Evolutionary conservation across 2,888 invertebrate species (phyloP).

Genomic region (Ferrisia virgata): DNA sequence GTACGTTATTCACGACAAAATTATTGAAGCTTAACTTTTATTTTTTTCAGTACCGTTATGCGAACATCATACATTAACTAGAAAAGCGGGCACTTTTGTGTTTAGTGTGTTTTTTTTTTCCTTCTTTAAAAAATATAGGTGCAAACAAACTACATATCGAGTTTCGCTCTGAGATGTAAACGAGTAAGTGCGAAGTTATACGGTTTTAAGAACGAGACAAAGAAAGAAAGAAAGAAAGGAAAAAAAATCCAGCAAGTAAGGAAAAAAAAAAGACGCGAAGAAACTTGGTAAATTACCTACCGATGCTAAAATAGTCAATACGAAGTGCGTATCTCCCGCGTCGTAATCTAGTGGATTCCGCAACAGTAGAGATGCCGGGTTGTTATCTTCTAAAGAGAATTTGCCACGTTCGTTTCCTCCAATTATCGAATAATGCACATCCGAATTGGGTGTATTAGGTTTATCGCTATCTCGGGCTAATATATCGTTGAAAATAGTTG

Average conservation of each 20-base stretch:
- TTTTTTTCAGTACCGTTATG: slow-evolving; percentile 22
- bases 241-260: not conserved
- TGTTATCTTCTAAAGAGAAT: slow-evolving; percentile 76
- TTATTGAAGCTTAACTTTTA: slow-evolving; percentile 21
- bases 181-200: not conserved
- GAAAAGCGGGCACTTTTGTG: slow-evolving; percentile 10
- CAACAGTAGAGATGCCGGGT: slow-evolving; percentile 71
- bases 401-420: slow-evolving; percentile 70
- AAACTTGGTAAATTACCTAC: slow-evolving; percentile 56
- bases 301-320: slow-evolving; percentile 71
- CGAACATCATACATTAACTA: slow-evolving; percentile 4
- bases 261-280: not conserved
- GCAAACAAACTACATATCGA: not conserved
- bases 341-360: slow-evolving; percentile 76
- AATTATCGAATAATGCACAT: slow-evolving; percentile 74
- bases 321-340: slow-evolving; percentile 72
- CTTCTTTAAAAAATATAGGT: not conserved
- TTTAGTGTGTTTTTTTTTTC: not conserved
- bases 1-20: slow-evolving; percentile 26
- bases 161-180: not conserved
- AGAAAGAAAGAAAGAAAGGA: not conserved
- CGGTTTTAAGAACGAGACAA: not conserved
- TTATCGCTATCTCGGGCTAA: slow-evolving; percentile 79
- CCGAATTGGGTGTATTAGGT: slow-evolving; percentile 84
- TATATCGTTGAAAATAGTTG: slow-evolving; percentile 77